Conservation (phyloP, 2,113 vertebrate genomes). For the Heptranchias perlo region DNA sequence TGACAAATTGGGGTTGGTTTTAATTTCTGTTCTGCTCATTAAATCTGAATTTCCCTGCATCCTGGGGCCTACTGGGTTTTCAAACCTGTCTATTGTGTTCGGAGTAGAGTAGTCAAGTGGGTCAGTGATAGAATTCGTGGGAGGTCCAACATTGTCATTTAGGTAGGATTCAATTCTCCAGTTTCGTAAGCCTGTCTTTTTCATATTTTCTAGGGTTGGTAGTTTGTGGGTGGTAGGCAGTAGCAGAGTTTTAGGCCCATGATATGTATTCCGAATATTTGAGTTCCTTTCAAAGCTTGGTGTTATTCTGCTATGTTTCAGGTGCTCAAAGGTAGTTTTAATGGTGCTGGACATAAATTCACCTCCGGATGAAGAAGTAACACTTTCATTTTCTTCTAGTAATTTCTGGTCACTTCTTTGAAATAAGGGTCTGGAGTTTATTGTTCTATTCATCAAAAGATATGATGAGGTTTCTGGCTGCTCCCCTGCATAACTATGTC, state of each 20-base stretch:
- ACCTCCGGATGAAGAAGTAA: slow-evolving; percentile 56
- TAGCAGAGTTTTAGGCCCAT: slow-evolving; percentile 72
- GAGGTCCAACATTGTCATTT: slow-evolving; percentile 66
- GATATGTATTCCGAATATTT: slow-evolving; percentile 72
- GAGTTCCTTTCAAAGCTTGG: slow-evolving; percentile 63
- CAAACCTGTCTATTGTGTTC: slow-evolving; percentile 54
- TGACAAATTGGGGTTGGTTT: slow-evolving; percentile 55
- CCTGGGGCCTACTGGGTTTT: slow-evolving; percentile 51
- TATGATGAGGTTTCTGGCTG: slow-evolving; percentile 63
- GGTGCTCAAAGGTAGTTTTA: slow-evolving; percentile 57
- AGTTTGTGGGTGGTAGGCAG: slow-evolving; percentile 76
- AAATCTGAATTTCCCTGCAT: not conserved
- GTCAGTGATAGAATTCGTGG: slow-evolving; percentile 58
- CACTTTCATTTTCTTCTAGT: slow-evolving; percentile 61
- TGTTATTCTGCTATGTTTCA: slow-evolving; percentile 51
- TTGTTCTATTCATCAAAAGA: slow-evolving; percentile 56
- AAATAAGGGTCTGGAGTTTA: slow-evolving; percentile 51
- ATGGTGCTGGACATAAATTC: slow-evolving; percentile 50
- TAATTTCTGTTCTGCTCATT: slow-evolving; percentile 53
- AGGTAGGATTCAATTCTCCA: slow-evolving; percentile 87
- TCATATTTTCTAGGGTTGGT: slow-evolving; percentile 77
- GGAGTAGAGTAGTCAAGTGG: slow-evolving; percentile 53
- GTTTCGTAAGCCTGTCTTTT: slow-evolving; percentile 78
- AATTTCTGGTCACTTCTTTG: slow-evolving; percentile 67
- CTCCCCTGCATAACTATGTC: slow-evolving; percentile 93